phyloP scores from a whole-genome alignment of 2,113 vertebrate genomes.

The Myrmecobius fasciatus region DNA sequence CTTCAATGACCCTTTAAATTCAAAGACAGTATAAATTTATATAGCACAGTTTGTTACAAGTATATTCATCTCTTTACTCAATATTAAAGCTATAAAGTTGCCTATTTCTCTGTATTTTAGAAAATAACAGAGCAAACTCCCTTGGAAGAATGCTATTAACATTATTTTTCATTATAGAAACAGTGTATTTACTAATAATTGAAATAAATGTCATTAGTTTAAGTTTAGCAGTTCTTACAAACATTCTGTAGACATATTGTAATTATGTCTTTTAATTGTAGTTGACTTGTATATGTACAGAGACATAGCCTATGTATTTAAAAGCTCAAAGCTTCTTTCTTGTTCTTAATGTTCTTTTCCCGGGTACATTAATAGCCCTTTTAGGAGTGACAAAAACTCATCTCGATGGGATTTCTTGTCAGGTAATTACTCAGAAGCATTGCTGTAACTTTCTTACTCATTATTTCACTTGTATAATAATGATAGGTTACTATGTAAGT shows the following conservation, averaged over 20 bases:
- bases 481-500: background rate
- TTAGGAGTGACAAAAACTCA: background rate
- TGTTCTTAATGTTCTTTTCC: constrained; percentile 18
- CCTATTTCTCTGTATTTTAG: constrained; percentile 24
- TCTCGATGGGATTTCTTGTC: background rate
- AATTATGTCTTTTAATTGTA: constrained; percentile 15
- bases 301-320: background rate
- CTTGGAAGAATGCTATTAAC: background rate
- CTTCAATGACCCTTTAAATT: background rate
- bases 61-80: background rate
- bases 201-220: background rate
- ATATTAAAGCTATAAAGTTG: background rate
- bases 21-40: background rate
- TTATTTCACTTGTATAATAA: constrained; percentile 31
- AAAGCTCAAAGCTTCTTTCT: background rate
- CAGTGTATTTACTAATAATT: background rate
- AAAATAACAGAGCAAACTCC: background rate
- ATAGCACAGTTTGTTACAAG: background rate
- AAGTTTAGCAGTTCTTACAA: background rate
- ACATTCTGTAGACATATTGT: background rate
- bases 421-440: constrained; percentile 23
- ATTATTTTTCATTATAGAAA: background rate
- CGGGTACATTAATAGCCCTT: background rate
- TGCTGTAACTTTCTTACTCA: background rate
- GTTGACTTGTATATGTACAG: background rate